Base-by-base conservation (phyloP, 2,797 vertebrate genomes). In the Cyprinodon diabolis region DNA sequence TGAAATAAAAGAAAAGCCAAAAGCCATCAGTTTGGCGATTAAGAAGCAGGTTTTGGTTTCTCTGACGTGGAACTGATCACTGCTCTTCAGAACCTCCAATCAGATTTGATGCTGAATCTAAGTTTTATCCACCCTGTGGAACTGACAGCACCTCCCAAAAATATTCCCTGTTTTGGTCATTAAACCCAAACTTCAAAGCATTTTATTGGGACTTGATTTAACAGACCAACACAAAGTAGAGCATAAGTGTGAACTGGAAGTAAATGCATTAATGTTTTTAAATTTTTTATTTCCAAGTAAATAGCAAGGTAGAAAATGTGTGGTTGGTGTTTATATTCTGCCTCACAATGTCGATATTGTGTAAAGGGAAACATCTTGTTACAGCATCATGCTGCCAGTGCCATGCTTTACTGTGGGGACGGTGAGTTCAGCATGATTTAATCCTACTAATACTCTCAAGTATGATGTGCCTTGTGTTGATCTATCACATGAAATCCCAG, bases 1-100 rank as follows among this genome's bases (percentile, higher is more conserved):
- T 79, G 60, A 47, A 63, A 60, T 21, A 6, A 21, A 54, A 82
- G 40, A 5, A 66, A 54, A 23, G 40, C 70, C 75, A 75, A 69
- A 74, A 45, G 52, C 69, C 49, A 15, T 82, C 51, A 69, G 71
- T 72, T 65, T 69, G 68, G 54, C 52, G 71, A 72, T 79, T 56
- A 58, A 75, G 80, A n/a, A 55, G 21, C 15, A 8, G 56, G 57
- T 30, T 49, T 69, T 37, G 60, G 66, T 84, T 25, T 51, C 49
- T 51, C 15, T 51, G 2, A 40, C 15, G 19, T 8, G 70, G 52
- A 84, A 81, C 5, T 56, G 74, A 47, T 69, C 13, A 4, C 63
- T 77, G 11, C 82, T 68, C 55, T 55, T 71, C 19, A 43, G 68
- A 80, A 70, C 78, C 3, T 8, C 2, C 4, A 8, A 43, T 60